Conservation (phyloP, 1,140 invertebrate genomes). For the Pseudomyrmex gracilis region DNA sequence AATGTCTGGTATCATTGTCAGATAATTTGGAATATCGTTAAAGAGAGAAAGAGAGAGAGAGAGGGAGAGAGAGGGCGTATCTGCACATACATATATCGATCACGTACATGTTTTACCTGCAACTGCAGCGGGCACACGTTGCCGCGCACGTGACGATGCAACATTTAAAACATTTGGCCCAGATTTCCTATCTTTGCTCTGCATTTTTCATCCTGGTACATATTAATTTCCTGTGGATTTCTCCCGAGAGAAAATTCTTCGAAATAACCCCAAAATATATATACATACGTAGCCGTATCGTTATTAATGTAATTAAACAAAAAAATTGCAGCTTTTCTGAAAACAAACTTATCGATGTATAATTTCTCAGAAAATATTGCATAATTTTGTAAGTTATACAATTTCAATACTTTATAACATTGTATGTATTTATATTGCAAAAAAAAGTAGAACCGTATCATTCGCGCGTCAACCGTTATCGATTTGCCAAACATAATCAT, state of each 20-base stretch:
- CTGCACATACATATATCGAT: neutral
- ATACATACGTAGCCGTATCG: neutral
- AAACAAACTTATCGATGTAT: conserved; percentile 1
- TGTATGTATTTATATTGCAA: neutral
- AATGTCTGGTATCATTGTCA: conserved; percentile 8
- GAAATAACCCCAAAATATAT: conserved; percentile 11
- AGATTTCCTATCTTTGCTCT: neutral
- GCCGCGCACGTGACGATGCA: conserved; percentile 30
- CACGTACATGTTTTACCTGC: conserved; percentile 14
- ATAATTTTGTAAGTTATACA: too few species aligned
- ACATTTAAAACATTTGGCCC: conserved; percentile 30
- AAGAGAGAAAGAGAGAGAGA: neutral
- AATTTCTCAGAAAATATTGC: neutral
- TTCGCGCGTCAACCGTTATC: neutral
- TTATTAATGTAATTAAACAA: conserved; percentile 4
- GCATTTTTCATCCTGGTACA: neutral
- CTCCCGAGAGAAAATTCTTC: neutral
- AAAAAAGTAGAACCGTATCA: conserved; percentile 15
- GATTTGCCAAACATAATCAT: conserved; percentile 57
- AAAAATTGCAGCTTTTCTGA: neutral
- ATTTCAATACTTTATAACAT: neutral
- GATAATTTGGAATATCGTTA: conserved; percentile 10
- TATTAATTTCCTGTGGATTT: conserved; percentile 15
- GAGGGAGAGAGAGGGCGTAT: neutral
- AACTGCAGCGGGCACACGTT: conserved; percentile 17